Evolutionary conservation across 2,797 vertebrate genomes (phyloP), one percentile per base, ranked within the genome.

Genomic region (Eremophila alpestris): DNA sequence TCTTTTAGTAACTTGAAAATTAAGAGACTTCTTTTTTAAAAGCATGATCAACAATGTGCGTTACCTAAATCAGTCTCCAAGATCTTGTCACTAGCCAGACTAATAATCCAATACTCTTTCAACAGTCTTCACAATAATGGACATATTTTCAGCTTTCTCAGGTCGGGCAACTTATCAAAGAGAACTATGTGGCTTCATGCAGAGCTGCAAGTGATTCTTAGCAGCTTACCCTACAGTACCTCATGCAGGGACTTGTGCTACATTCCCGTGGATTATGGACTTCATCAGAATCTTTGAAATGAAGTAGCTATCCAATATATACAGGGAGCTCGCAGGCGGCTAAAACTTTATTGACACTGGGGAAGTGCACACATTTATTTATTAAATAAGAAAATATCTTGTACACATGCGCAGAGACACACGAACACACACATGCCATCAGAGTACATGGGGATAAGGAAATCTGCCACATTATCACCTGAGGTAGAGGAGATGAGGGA

Each of bases 181-280:
- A 83, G 89, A 97, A 89, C 89, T 86, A 11, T 29, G 82, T 79
- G 94, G 90, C 89, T 96, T 69, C 97, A 94, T 22, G 83, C 95
- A 91, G 97, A 97, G 96, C 90, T 95, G 95, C 70, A 58, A 97
- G 97, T 95, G 94, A 97, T 95, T 96, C 91, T 96, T 95, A 93
- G 94, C 74, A 21, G 95, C 77, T 97, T 94, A 92, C 67, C 19
- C 82, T 73, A 82, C 64, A 85, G 84, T 55, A 69, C 81, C 69
- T 95, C 95, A 71, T 59, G 92, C 96, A 87, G 95, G 92, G 94
- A 77, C 96, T 85, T 77, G 93, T 59, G 89, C 77, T 96, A 91
- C 79, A 56, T 96, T 96, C 94, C 87, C 87, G n/a, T 83, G 91
- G 94, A 96, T 96, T 94, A 95, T 6, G 80, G 93, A 81, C 93